Percentiles rank a stretch among this genome's conserved stretches.
These are phyloP conservation scores for Petrocephalus schoutedeni DNA, from an alignment of 2,797 vertebrate genomes.

Conservation along the genomic window DNA sequence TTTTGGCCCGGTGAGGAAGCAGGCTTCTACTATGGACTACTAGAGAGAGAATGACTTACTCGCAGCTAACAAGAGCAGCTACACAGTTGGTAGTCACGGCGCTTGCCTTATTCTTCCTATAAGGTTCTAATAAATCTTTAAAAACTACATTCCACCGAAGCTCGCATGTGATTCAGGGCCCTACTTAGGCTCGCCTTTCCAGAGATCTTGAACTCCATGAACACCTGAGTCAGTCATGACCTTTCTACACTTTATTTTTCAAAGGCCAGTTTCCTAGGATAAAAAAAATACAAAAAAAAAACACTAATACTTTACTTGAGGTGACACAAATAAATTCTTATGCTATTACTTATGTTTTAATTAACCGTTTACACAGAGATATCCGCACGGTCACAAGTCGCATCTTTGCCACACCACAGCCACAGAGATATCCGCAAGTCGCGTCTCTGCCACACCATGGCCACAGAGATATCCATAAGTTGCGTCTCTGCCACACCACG, in stretches of 20 bases:
- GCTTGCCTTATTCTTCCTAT: not conserved
- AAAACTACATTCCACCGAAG: not conserved
- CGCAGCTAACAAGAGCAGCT: not conserved
- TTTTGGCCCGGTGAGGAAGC: not conserved
- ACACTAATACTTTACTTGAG: too few species aligned
- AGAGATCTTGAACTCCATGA: not conserved
- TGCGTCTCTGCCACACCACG: too few species aligned
- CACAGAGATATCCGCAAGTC: too few species aligned
- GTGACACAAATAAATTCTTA: too few species aligned
- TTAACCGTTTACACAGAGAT: too few species aligned
- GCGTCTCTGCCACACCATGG: too few species aligned
- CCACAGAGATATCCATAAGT: too few species aligned
- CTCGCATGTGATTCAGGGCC: not conserved
- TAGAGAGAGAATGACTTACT: not conserved
- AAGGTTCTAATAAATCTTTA: not conserved
- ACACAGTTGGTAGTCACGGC: not conserved
- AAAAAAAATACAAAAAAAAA: not conserved
- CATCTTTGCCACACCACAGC: too few species aligned
- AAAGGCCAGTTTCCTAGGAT: not conserved
- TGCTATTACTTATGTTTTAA: too few species aligned
- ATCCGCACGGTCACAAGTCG: too few species aligned
- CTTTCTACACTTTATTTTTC: not conserved
- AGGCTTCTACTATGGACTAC: not conserved
- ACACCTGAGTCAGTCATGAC: not conserved
- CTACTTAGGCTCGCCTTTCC: too few species aligned